Evolutionary conservation across 2,113 vertebrate species (phyloP).

Genomic region (Corythornis madagascariensis): DNA sequence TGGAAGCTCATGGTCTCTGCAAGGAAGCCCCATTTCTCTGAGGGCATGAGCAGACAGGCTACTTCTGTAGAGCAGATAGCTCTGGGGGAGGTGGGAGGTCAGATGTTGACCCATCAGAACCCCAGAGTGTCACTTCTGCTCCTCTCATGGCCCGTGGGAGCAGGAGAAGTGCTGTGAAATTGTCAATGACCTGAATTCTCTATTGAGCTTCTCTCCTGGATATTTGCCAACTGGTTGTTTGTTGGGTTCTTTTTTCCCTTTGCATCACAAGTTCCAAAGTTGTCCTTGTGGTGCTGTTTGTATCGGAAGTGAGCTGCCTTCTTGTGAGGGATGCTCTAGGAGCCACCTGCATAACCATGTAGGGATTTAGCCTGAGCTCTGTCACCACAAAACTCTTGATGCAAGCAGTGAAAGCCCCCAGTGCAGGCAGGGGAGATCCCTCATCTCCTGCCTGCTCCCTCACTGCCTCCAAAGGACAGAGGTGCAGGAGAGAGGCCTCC

Average conservation of each 20-base stretch:
- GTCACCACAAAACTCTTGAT: not conserved
- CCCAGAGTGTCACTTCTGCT: not conserved
- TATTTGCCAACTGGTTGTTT: not conserved
- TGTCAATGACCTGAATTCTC: not conserved
- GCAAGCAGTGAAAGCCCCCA: not conserved
- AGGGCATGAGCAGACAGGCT: not conserved
- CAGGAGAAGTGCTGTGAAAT: not conserved
- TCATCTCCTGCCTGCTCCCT: not conserved
- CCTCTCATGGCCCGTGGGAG: not conserved
- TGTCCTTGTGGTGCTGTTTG: not conserved
- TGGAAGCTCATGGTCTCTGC: not conserved
- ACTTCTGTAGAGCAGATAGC: not conserved
- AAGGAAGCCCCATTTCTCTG: not conserved
- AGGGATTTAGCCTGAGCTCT: slow-evolving; percentile 35
- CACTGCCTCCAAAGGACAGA: not conserved
- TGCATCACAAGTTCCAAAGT: not conserved
- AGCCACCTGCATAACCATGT: not conserved
- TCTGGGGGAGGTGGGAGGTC: not conserved
- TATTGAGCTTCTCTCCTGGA: not conserved
- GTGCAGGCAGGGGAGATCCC: not conserved
- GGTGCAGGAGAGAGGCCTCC: not conserved
- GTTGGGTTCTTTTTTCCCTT: not conserved
- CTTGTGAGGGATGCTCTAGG: not conserved
- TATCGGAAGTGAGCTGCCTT: not conserved
- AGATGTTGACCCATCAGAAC: not conserved